Evolutionary conservation across 2,113 vertebrate species (phyloP).

Genomic region (Erythrocebus patas): DNA sequence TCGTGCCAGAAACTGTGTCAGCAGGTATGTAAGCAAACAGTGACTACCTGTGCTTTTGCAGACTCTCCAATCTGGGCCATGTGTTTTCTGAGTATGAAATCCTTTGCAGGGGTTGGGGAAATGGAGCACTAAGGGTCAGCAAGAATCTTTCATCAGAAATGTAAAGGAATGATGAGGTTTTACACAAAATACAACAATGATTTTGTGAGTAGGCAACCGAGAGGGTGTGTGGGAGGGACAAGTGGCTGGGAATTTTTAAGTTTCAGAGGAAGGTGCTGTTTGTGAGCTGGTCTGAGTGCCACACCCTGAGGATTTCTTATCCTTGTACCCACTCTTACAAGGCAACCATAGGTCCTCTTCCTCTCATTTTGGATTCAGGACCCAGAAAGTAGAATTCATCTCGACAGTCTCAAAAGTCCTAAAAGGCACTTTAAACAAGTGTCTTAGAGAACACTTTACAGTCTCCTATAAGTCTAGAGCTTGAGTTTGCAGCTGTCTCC

Average conservation of each 20-base stretch:
- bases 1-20: constrained; percentile 69
- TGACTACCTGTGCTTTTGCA: background rate
- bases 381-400: background rate
- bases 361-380: background rate
- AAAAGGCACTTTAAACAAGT: background rate
- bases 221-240: background rate
- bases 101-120: rapidly evolving
- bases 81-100: background rate
- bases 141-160: background rate
- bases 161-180: background rate
- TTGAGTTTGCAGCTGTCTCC: background rate
- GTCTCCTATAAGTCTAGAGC: background rate
- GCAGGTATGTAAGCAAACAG: constrained; percentile 44
- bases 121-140: background rate
- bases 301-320: background rate
- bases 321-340: background rate
- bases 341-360: background rate
- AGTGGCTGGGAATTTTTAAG: background rate
- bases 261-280: background rate
- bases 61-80: background rate
- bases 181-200: rapidly evolving
- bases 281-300: background rate
- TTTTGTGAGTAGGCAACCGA: background rate
- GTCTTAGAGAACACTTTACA: background rate
- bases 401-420: background rate